A percentile compares a stretch with the other conserved stretches of the same genome.
These are phyloP conservation scores for Cyrtodaria siliqua DNA, from an alignment of 2,888 invertebrate species.

Conservation along the genomic window DNA sequence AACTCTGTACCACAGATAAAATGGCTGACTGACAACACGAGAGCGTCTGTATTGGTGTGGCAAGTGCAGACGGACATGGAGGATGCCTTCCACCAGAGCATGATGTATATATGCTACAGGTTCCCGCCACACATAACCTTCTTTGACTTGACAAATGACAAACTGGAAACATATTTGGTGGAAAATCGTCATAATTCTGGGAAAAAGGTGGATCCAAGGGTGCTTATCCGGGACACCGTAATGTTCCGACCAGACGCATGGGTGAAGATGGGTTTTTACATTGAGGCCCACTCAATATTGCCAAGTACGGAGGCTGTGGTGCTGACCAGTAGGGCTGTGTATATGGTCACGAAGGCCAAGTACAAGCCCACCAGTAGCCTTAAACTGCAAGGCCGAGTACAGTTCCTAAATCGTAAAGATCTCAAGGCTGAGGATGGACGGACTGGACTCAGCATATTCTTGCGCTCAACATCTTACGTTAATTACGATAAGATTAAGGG, in stretches of 20 bases:
- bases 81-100: slow-evolving; percentile 60
- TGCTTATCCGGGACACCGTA: slow-evolving; percentile 72
- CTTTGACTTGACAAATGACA: slow-evolving; percentile 74
- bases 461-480: slow-evolving; percentile 74
- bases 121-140: slow-evolving; percentile 75
- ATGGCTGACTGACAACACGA: slow-evolving; percentile 80
- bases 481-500: slow-evolving; percentile 78
- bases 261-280: slow-evolving; percentile 81
- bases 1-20: slow-evolving; percentile 82
- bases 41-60: slow-evolving; percentile 75
- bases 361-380: slow-evolving; percentile 70
- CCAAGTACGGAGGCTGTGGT: slow-evolving; percentile 79
- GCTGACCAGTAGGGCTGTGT: slow-evolving; percentile 74
- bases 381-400: slow-evolving; percentile 74
- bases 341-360: slow-evolving; percentile 75
- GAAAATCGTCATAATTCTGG: slow-evolving; percentile 72
- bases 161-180: slow-evolving; percentile 64
- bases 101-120: slow-evolving; percentile 78
- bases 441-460: slow-evolving; percentile 77
- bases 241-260: slow-evolving; percentile 78
- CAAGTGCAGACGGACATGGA: slow-evolving; percentile 69
- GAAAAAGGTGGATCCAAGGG: slow-evolving; percentile 69
- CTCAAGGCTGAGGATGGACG: slow-evolving; percentile 64
- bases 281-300: slow-evolving; percentile 76
- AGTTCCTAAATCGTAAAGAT: slow-evolving; percentile 74